phyloP scores from a whole-genome alignment of 2,888 invertebrate genomes.

The Papilio gigon region DNA sequence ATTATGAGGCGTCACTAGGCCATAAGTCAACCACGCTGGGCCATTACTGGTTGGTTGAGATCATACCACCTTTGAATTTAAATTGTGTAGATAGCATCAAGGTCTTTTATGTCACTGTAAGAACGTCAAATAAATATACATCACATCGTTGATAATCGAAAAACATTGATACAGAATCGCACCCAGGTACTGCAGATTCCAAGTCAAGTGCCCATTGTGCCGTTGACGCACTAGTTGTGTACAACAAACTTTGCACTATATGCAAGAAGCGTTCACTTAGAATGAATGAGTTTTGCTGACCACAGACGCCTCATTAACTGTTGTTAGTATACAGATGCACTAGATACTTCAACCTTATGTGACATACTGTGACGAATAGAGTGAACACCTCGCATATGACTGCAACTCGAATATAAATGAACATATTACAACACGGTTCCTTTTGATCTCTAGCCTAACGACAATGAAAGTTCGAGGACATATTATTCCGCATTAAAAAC shows the following conservation, averaged over 20 bases:
- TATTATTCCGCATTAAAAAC: constrained; percentile 2
- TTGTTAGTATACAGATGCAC: constrained; percentile 33
- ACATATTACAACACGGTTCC: constrained; percentile 12
- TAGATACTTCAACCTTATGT: constrained; percentile 35
- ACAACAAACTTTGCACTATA: background rate
- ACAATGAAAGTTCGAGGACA: constrained; percentile 24
- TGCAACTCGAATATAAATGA: constrained; percentile 36
- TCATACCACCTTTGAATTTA: too few relatives aligned
- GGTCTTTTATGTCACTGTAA: too few relatives aligned
- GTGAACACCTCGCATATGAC: constrained; percentile 25
- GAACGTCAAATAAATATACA: too few relatives aligned
- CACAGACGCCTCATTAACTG: constrained; percentile 29
- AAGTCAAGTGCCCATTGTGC: too few relatives aligned
- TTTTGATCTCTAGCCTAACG: constrained; percentile 26
- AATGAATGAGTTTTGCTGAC: background rate
- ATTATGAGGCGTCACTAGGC: too few relatives aligned
- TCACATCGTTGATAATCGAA: too few relatives aligned
- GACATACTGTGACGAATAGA: constrained; percentile 30
- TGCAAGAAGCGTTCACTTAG: background rate
- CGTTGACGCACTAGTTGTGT: too few relatives aligned
- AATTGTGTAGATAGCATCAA: too few relatives aligned
- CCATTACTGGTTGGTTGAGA: too few relatives aligned
- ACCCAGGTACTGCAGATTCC: too few relatives aligned
- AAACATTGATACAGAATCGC: too few relatives aligned
- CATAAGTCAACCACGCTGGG: too few relatives aligned